Base-by-base conservation (phyloP, 2,888 invertebrate species). In the Apantesis nais region DNA sequence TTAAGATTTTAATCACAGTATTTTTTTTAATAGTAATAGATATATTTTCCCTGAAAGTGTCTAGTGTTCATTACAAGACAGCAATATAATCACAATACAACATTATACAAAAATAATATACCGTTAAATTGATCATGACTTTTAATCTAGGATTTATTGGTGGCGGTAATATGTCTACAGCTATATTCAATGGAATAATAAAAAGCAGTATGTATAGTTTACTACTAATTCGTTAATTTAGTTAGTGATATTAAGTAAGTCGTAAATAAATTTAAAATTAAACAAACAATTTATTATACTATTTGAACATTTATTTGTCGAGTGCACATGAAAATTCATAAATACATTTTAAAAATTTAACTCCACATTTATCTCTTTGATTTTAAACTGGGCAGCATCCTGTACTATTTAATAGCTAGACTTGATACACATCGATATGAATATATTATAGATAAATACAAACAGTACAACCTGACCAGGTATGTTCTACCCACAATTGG, bases 161-260 rank as follows among this genome's bases (percentile, higher is more conserved):
- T 7, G 98, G 97, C 74, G 99, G 99, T 67, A 98, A 98, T 89
- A 99, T 99, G 98, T 98, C 98, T 0, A 96, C 96, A 86, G 97
- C 98, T n/a, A 97, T 99, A 81, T 97, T 96, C 19, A 95, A 96
- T 80, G 97, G 98, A 68, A 96, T 98, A 67, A 91, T 98, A 29
- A 95, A 95, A 77, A 96, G 96, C 89, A 97, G 97, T 97, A 89
- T 70, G 48, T 65, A 61, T 68, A 22, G 3, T 2, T 52, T 52
- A n/a, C 3, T 52, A n/a, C n/a, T n/a, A n/a, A 52, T 8, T 5
- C 22, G 7, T 48, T 48, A 22, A 4, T n/a, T 9, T 52, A 1
- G n/a, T n/a, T 52, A n/a, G 22, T n/a, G n/a, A 7, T 52, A 1
- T n/a, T n/a, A 22, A 9, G 52, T 55, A 11, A 8, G 22, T n/a